Evolutionary conservation across 2,888 invertebrate genomes (phyloP), one percentile per base, ranked within the genome.

Genomic region (Drosophila barbarae): DNA sequence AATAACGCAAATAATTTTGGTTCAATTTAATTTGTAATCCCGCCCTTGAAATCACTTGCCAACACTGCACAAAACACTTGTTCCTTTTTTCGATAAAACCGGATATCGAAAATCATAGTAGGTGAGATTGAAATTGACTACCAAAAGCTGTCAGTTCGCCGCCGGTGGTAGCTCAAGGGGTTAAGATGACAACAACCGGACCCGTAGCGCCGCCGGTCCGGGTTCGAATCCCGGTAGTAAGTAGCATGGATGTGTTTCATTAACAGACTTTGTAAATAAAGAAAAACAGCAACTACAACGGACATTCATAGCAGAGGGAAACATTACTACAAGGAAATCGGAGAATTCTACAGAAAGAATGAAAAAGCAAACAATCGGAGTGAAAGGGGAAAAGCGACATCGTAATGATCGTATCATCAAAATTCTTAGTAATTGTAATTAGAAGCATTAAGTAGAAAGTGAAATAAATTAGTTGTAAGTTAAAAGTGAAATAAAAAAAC

Each of bases 201-300:
- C 30, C 18, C 12, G 2, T 1, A 9, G 5, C 13, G 13, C 46
- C 32, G 5, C 46, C 30, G 46, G 46, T 32, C 46, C 46, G 46
- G 46, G 46, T 47, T 47, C 46, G 46, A 47, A 9, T 47, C 46
- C 46, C 46, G 46, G 46, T 47, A 9, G 32, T 32, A 47, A 47
- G 46, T 8, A 47, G 46, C 46, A 32, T 47, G 46, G 46, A 13
- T 41, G 39, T 39, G 6, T 21, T 23, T 0, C 3, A 30, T 3
- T 9, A 10, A n/a, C n/a, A 42, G n/a, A 26, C 41, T 26, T 23
- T 41, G n/a, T 13, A 30, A 30, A 46, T 30, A 30, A 21, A 23
- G 26, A 5, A 26, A 0, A 26, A 2, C 8, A 26, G 4, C 1
- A 41, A 5, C 1, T 9, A 28, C 6, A 46, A 26, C 12, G 30